Conservation (phyloP, 2,888 invertebrate genomes). For the Balanococcus diminutus region DNA sequence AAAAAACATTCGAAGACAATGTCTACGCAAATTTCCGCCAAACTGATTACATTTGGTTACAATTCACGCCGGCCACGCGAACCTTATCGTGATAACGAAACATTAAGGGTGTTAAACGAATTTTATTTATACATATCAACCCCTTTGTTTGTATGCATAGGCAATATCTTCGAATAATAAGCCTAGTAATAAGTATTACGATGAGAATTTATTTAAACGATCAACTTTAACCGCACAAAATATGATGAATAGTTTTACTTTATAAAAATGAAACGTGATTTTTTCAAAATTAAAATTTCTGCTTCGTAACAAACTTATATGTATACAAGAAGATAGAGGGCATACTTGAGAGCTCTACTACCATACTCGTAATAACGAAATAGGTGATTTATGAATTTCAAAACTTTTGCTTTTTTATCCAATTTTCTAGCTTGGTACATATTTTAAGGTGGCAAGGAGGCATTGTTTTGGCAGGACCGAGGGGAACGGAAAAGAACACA, state of each 20-base stretch:
- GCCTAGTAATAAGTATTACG: neutral
- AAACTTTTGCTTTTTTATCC: neutral
- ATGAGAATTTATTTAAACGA: neutral
- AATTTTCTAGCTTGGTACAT: no score
- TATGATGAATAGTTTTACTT: neutral
- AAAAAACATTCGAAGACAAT: neutral
- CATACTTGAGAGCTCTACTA: neutral
- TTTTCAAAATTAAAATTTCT: neutral
- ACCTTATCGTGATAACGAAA: neutral
- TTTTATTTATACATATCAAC: conserved; percentile 15
- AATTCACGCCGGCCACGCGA: neutral
- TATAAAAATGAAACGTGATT: neutral
- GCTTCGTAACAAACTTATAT: neutral
- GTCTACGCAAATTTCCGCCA: neutral
- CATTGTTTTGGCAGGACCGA: neutral
- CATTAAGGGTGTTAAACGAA: neutral
- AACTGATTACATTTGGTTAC: neutral
- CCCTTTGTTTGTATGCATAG: conserved; percentile 4
- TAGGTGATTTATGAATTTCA: neutral
- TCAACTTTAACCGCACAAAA: neutral
- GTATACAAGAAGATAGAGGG: neutral
- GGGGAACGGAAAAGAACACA: no score
- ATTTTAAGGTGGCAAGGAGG: no score
- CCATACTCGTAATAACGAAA: neutral
- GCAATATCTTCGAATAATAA: conserved; percentile 29